phyloP scores from a whole-genome alignment of 2,797 vertebrate species.

The Muraenolepis orangiensis region DNA sequence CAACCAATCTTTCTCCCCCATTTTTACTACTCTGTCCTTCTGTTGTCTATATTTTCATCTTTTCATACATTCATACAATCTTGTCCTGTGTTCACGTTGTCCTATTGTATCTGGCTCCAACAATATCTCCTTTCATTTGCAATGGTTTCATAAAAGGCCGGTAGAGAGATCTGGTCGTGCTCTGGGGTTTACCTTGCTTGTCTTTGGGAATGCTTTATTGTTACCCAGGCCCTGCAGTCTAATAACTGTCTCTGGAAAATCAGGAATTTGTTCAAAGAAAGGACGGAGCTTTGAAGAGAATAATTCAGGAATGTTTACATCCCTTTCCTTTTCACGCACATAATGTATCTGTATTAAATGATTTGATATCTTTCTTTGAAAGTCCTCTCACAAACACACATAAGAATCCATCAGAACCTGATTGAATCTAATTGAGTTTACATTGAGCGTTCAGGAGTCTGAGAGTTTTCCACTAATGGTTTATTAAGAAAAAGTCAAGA shows the following conservation, averaged over 20 bases:
- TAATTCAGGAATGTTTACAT: neutral
- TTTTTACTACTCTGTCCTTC: neutral
- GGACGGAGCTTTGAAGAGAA: neutral
- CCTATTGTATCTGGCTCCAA: neutral
- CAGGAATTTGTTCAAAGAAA: neutral
- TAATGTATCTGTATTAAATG: neutral
- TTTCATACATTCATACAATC: neutral
- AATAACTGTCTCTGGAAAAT: neutral
- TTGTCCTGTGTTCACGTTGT: neutral
- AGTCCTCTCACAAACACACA: constrained; percentile 34
- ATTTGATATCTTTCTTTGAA: neutral
- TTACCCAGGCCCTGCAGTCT: neutral
- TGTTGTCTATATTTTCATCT: neutral
- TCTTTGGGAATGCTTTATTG: neutral
- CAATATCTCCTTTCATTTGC: neutral
- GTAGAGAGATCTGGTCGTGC: neutral
- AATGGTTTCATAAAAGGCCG: neutral
- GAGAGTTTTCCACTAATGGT: too few relatives aligned
- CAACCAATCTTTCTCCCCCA: neutral
- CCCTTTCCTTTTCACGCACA: neutral
- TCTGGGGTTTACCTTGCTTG: neutral
- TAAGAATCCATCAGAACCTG: constrained; percentile 37
- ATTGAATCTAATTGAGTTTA: too few relatives aligned
- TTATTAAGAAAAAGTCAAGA: too few relatives aligned
- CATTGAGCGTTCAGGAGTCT: too few relatives aligned